These are phyloP conservation scores for Platysteira castanea DNA, from an alignment of 2,113 vertebrate species.

Conservation along the genomic window DNA sequence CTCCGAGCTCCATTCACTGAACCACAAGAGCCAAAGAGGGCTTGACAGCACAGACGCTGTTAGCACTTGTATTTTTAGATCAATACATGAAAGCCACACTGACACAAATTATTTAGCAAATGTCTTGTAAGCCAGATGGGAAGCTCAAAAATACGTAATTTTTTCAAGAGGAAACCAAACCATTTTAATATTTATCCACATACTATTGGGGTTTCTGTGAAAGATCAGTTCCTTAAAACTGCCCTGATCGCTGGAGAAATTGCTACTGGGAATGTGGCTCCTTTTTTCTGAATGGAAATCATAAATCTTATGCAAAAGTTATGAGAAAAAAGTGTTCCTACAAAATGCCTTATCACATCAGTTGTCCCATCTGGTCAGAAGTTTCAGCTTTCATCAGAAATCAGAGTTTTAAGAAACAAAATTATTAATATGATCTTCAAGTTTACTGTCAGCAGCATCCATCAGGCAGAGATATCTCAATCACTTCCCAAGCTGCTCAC, in stretches of 20 bases:
- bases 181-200: background rate
- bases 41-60: conserved; percentile 10
- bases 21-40: background rate
- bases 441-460: background rate
- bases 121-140: conserved; percentile 53
- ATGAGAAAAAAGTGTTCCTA: background rate
- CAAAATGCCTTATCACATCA: background rate
- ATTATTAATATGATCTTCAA: background rate
- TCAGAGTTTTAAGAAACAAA: background rate
- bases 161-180: conserved; percentile 46
- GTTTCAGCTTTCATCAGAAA: background rate
- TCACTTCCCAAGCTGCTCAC: background rate
- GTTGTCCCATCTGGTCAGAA: background rate
- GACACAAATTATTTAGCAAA: conserved; percentile 62
- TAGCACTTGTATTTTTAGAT: conserved; percentile 55
- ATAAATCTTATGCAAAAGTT: background rate
- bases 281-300: background rate
- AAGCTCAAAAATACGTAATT: conserved; percentile 45
- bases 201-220: background rate
- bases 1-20: background rate
- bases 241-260: background rate
- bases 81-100: conserved; percentile 49
- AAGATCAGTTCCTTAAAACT: background rate
- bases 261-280: background rate
- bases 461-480: background rate